Evolutionary conservation across 2,888 invertebrate genomes (phyloP).

Genomic region (Spialia ferax): DNA sequence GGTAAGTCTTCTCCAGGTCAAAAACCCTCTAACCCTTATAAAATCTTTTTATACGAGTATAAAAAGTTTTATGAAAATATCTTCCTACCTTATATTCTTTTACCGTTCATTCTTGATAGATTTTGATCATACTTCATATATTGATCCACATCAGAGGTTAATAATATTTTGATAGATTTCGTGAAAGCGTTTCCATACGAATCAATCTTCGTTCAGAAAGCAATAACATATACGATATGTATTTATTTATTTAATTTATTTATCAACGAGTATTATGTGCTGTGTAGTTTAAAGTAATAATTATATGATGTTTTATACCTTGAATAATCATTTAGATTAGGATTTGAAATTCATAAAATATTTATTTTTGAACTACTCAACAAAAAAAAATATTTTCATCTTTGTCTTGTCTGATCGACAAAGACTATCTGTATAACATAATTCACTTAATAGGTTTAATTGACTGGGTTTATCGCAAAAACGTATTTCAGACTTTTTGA

Average conservation of each 20-base stretch:
- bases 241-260: slow-evolving; percentile 5
- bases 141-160: slow-evolving; percentile 29
- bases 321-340: too few species aligned
- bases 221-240: neutral
- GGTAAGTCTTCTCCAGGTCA: slow-evolving; percentile 15
- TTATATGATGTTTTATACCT: too few species aligned
- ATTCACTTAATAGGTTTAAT: neutral
- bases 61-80: slow-evolving; percentile 36
- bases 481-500: neutral
- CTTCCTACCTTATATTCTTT: slow-evolving; percentile 34
- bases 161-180: slow-evolving; percentile 34
- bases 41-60: slow-evolving; percentile 35
- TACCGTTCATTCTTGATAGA: slow-evolving; percentile 35
- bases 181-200: slow-evolving; percentile 33
- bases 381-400: neutral
- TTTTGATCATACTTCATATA: slow-evolving; percentile 38
- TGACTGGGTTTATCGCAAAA: neutral
- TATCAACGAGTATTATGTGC: neutral
- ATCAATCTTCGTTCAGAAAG: neutral
- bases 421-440: neutral
- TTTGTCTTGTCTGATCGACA: neutral
- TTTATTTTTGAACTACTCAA: too few species aligned
- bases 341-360: too few species aligned
- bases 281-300: too few species aligned
- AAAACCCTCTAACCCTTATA: slow-evolving; percentile 28